These are phyloP conservation scores for Drosophila arizonae DNA, from an alignment of 1,140 invertebrate species.

Conservation along the genomic window DNA sequence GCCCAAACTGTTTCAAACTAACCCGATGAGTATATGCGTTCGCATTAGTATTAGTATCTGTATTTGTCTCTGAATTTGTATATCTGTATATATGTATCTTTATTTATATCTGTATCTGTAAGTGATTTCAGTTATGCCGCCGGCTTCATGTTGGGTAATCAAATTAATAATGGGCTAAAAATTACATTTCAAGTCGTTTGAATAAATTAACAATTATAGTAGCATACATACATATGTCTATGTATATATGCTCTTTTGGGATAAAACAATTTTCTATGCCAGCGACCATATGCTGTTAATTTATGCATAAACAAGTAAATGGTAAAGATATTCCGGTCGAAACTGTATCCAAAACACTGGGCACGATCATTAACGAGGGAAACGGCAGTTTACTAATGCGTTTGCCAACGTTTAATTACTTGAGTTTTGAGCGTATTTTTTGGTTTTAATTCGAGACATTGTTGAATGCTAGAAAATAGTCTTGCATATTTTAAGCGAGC, in stretches of 20 bases:
- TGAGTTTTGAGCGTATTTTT: background rate
- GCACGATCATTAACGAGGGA: constrained; percentile 41
- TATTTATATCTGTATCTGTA: constrained; percentile 32
- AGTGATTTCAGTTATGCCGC: constrained; percentile 40
- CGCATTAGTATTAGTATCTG: constrained; percentile 9
- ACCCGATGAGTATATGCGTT: background rate
- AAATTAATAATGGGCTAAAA: constrained; percentile 72
- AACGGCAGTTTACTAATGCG: constrained; percentile 38
- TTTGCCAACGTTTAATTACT: constrained; percentile 24
- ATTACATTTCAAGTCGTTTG: constrained; percentile 69
- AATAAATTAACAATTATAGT: constrained; percentile 73
- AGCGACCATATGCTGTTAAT: constrained; percentile 29
- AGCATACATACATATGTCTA: background rate
- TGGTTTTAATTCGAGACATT: background rate
- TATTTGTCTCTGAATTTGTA: constrained; percentile 8
- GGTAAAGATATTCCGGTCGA: constrained; percentile 24
- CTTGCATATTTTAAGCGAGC: constrained; percentile 14
- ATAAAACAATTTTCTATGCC: constrained; percentile 20
- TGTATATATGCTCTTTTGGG: background rate
- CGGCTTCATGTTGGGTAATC: constrained; percentile 64
- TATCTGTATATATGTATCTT: constrained; percentile 10
- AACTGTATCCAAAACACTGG: constrained; percentile 32
- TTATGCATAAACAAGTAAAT: constrained; percentile 40
- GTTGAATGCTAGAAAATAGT: constrained; percentile 4
- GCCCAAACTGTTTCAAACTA: background rate